Base-by-base conservation (phyloP, 2,888 invertebrate species). In the Zootermopsis nevadensis region DNA sequence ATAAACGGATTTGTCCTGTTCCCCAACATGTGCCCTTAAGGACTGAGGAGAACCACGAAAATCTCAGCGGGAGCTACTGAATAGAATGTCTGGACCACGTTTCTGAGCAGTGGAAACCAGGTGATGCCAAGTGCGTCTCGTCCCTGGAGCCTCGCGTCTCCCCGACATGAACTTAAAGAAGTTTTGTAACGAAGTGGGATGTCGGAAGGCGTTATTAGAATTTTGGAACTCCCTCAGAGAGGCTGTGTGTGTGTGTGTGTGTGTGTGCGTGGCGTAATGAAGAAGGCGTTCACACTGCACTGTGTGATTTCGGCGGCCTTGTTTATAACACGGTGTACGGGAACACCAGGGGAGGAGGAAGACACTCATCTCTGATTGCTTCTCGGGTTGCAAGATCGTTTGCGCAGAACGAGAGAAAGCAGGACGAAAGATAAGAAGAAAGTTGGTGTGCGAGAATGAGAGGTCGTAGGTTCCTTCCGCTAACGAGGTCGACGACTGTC, bases 291-390 rank as follows among this genome's bases (percentile, higher is more conserved):
- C 60, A 12, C 27, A 12, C 60, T 60, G 60, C 60, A 60, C 60
- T 27, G 27, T 60, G 60, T 60, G 60, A 60, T 60, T 60, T 27
- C n/a, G 60, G 60, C n/a, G 53, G 19, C 2, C 8, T 53, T 53
- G 53, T 53, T 53, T 53, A 53, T 53, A 19, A 53, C 53, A 53
- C 19, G 27, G 60, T 60, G 27, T 60, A n/a, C 60, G 60, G 10
- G n/a, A 60, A 60, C 38, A 10, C 10, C 10, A 38, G 38, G 4
- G 48, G 19, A 60, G 12, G 1, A 60, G 60, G 60, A 27, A 10
- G 27, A 1, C n/a, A 27, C 6, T 27, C 8, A 60, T 27, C 76
- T 77, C 77, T 82, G 82, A 82, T 82, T 82, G 82, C 82, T 77
- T 82, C 82, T 82, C 82, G 48, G 42, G 77, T 82, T 82, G 6